phyloP scores from a whole-genome alignment of 2,113 vertebrate genomes.

The Cottus gobio region DNA sequence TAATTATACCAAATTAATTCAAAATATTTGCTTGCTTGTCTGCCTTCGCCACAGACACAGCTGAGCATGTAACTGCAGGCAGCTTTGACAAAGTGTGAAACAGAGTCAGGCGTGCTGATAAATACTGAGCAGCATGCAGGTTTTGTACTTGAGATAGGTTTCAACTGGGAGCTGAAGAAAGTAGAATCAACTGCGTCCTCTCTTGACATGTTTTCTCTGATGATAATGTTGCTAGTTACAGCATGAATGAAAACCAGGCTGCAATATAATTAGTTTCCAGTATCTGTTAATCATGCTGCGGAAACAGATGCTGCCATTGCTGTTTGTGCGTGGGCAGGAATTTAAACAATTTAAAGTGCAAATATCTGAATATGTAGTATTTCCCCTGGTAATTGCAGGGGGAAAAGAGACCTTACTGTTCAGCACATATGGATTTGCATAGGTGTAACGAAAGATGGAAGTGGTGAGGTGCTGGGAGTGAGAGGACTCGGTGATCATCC shows the following conservation, averaged over 20 bases:
- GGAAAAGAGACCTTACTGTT: neutral
- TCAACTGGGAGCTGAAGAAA: conserved; percentile 18
- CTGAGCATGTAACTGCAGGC: conserved; percentile 12
- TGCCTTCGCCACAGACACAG: conserved; percentile 7
- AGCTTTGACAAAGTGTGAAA: conserved; percentile 33
- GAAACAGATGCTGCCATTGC: conserved; percentile 2
- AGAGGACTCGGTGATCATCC: conserved; percentile 50
- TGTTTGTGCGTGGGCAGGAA: neutral
- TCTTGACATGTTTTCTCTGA: neutral
- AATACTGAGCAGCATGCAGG: neutral
- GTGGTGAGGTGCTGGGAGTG: conserved; percentile 18
- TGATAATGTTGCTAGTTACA: neutral
- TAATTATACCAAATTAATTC: conserved; percentile 31
- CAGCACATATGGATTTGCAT: conserved; percentile 19
- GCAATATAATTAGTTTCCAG: neutral
- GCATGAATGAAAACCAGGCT: neutral
- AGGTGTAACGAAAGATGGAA: conserved; percentile 35
- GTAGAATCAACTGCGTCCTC: neutral
- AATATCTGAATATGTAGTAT: conserved; percentile 1
- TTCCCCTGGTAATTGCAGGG: conserved; percentile 1
- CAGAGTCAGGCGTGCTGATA: conserved; percentile 27
- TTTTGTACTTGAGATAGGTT: conserved; percentile 25
- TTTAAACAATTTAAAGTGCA: conserved; percentile 19
- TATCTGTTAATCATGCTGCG: conserved; percentile 16
- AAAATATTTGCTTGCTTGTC: neutral